These are phyloP conservation scores for Taeniopygia guttata DNA, from an alignment of 2,797 vertebrate species.

Conservation along the genomic window DNA sequence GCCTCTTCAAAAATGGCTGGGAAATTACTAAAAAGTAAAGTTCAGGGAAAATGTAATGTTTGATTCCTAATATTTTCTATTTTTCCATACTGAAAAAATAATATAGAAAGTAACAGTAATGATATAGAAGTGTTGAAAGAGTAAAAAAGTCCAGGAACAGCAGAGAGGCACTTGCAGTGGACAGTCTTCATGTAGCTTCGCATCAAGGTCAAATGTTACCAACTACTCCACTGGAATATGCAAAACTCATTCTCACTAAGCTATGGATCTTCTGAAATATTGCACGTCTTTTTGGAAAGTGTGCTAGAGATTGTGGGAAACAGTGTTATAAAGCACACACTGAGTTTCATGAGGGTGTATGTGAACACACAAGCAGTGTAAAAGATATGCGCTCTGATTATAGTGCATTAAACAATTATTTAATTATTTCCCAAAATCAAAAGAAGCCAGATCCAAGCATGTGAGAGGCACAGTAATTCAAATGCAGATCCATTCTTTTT, in stretches of 20 bases:
- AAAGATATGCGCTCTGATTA: neutral
- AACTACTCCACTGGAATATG: neutral
- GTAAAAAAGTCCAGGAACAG: neutral
- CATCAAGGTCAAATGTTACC: neutral
- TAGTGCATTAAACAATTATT: neutral
- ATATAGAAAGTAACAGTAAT: neutral
- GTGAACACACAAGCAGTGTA: neutral
- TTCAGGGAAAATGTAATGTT: neutral
- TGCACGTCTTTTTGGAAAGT: neutral
- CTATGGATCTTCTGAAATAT: neutral
- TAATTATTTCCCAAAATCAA: neutral
- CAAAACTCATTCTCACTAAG: neutral
- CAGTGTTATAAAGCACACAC: neutral
- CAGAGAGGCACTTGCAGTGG: rapidly evolving
- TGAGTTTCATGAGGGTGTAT: neutral
- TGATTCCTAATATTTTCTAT: neutral
- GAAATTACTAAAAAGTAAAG: neutral
- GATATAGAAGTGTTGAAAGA: neutral
- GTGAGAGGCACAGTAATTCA: neutral
- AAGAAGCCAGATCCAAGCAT: neutral
- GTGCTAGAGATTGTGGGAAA: neutral
- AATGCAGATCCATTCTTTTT: neutral
- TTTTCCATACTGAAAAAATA: neutral
- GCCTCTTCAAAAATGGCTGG: neutral
- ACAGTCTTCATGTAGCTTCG: neutral